phyloP scores from a whole-genome alignment of 2,888 invertebrate genomes.

The Epirrita christyi region DNA sequence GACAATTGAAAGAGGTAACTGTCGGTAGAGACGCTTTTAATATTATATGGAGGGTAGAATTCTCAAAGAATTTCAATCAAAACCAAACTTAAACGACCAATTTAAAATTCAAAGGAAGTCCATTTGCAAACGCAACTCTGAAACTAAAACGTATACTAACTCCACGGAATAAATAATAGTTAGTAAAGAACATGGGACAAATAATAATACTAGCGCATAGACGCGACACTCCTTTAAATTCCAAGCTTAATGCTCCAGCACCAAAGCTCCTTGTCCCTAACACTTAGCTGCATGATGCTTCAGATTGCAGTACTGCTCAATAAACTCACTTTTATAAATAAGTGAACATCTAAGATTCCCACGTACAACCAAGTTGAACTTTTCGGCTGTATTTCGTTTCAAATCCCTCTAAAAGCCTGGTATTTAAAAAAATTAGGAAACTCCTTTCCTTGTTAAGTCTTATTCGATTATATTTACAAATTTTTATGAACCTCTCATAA shows the following conservation, averaged over 20 bases:
- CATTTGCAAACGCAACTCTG: constrained; percentile 40
- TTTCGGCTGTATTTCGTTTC: no score
- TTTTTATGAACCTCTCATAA: no score
- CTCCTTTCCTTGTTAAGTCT: no score
- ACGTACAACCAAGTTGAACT: no score
- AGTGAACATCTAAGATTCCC: no score
- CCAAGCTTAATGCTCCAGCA: neutral
- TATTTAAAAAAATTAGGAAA: no score
- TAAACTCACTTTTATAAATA: no score
- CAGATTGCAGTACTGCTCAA: neutral
- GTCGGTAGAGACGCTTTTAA: no score
- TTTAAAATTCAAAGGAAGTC: constrained; percentile 31
- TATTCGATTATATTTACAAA: no score
- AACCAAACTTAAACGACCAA: constrained; percentile 13
- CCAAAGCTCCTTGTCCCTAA: neutral
- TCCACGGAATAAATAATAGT: constrained; percentile 24
- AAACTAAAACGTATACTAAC: constrained; percentile 48
- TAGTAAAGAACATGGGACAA: neutral
- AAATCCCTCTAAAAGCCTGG: no score
- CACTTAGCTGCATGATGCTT: neutral
- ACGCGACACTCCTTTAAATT: constrained; percentile 5
- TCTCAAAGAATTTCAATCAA: constrained; percentile 19
- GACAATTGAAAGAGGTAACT: no score
- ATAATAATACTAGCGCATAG: constrained; percentile 1
- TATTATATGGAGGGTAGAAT: neutral